Conservation (phyloP, 2,797 vertebrate species). For the Phoeniculus purpureus region DNA sequence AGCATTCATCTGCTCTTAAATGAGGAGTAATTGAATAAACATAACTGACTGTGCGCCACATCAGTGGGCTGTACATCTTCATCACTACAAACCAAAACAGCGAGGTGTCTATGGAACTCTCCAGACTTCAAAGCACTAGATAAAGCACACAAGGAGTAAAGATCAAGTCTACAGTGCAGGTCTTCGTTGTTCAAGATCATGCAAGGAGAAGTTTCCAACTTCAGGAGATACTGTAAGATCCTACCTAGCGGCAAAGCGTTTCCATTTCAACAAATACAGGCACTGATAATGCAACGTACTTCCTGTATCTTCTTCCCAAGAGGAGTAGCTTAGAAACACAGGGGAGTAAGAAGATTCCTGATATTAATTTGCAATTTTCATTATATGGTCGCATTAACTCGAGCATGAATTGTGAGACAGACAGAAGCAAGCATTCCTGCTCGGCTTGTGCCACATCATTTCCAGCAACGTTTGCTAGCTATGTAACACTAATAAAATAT, state of each 20-base stretch:
- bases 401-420: background rate
- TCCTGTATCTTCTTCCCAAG: background rate
- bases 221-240: background rate
- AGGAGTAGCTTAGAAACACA: background rate
- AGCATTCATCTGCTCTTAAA: background rate
- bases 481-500: background rate
- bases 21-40: background rate
- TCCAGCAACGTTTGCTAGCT: constrained; percentile 1
- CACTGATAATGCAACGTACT: background rate
- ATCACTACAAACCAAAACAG: background rate
- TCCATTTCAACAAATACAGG: background rate
- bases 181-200: background rate
- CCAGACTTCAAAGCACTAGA: background rate
- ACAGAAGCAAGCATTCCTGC: background rate
- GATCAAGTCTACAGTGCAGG: background rate
- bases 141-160: background rate
- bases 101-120: background rate
- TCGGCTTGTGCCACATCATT: background rate
- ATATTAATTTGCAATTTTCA: background rate
- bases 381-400: background rate
- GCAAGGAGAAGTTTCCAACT: background rate
- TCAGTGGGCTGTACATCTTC: background rate
- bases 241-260: background rate
- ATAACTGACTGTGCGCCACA: background rate
- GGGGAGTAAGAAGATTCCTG: background rate